Base-by-base conservation (phyloP, 2,888 invertebrate genomes). In the Pterostichus madidus region DNA sequence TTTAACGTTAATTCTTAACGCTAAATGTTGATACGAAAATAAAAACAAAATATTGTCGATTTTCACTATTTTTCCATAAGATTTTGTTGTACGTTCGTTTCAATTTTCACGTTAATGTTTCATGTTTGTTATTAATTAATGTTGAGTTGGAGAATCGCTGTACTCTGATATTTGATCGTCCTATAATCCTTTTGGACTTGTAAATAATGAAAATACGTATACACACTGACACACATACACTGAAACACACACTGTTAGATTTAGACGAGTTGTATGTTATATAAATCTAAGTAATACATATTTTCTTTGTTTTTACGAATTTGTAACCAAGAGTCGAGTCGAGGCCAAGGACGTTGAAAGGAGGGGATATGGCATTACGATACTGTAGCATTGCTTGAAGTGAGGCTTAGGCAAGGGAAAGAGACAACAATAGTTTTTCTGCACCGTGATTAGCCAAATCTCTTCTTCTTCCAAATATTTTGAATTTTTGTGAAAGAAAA, bases 241-340 rank as follows among this genome's bases (percentile, higher is more conserved):
- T 24, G 15, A 49, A 13, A 17, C 75, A 71, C 77, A 77, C 52
- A 75, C 56, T 77, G 77, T 77, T 80, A 80, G 80, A 80, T 13
- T 78, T 56, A 53, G 52, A 61, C 24, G 53, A 80, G 56, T 80
- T 80, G 73, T 80, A 80, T 73, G 73, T 80, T 71, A 71, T 80
- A 73, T 56, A 77, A 77, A 77, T 39, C 49, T 56, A 77, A 75
- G 75, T 52, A 75, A 52, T 61, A 80, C 32, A 77, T 68, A 56
- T 77, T 77, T 77, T 79, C 64, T 64, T 79, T 77, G 77, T 77
- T 77, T 79, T 44, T 79, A 79, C 79, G 79, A 59, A 64, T 53
- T 24, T 79, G 44, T 71, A 71, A 71, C 68, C 32, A 13, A 17
- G 46, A 44, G 44, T 71, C 39, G 44, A 44, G 39, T 44, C 39